Evolutionary conservation across 2,113 vertebrate genomes (phyloP), one percentile per base, ranked within the genome.

Genomic region (Loxodonta africana): DNA sequence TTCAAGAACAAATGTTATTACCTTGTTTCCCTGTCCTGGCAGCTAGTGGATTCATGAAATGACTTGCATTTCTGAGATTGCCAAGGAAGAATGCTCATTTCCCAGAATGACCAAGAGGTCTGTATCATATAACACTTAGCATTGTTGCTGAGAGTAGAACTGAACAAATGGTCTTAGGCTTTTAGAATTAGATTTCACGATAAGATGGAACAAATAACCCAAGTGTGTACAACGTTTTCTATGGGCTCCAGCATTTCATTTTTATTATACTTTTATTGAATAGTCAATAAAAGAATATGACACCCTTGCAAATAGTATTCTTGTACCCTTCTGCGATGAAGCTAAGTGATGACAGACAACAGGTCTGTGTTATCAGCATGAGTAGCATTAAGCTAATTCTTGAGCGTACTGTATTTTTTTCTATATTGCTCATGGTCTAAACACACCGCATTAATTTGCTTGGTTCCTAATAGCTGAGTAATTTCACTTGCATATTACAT

Each of bases 231-330:
- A 77, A 57, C 51, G 26, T 23, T 94, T 92, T 37, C 15, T 83
- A 12, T 33, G 62, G 83, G 92, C 53, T 25, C 74, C 48, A 33
- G 57, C 44, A 81, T 96, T 97, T 83, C 86, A 53, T 91, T 97
- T 91, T 94, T 98, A 92, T 95, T 97, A 80, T 37, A 77, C 23
- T 95, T 97, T 90, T 51, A 84, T 93, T 94, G 94, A 80, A 84
- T 98, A 95, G 96, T 96, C 83, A 51, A 73, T 95, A 96, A 97
- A 98, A 97, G 69, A 57, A 81, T 18, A 51, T 37, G 92, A 53
- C 0, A 78, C 2, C 8, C 51, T 77, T 96, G 95, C 74, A 73
- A 18, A 74, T 65, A n/a, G 2, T 20, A 26, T 84, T 69, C 60
- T 65, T 2, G 0, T 7, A 10, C 71, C n/a, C 33, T 90, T 57